Percentiles rank a stretch among this genome's conserved stretches.
These are phyloP conservation scores for Trogon surrucura DNA, from an alignment of 2,113 vertebrate species.

Conservation along the genomic window DNA sequence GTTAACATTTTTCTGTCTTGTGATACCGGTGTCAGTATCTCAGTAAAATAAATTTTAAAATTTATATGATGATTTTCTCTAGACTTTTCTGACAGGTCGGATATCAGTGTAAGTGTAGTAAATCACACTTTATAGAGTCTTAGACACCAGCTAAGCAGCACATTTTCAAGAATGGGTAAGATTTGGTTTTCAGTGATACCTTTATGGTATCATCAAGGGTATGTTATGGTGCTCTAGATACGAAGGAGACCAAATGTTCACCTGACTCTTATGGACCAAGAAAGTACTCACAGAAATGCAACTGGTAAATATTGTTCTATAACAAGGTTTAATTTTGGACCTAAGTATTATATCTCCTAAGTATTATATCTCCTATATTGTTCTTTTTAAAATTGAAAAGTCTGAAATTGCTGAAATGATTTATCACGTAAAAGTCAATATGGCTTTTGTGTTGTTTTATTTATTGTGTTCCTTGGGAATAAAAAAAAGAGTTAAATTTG, in stretches of 20 bases:
- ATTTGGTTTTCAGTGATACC: neutral
- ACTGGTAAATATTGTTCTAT: neutral
- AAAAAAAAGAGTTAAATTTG: neutral
- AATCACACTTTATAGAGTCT: neutral
- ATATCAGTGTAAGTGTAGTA: neutral
- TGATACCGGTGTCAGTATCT: neutral
- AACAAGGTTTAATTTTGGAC: neutral
- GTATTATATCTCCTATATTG: neutral
- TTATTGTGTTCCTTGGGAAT: neutral
- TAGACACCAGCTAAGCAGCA: neutral
- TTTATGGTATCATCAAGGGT: neutral
- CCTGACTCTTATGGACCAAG: neutral
- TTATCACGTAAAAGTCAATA: neutral
- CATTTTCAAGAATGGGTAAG: neutral
- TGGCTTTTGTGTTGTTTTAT: neutral
- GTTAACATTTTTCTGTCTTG: neutral
- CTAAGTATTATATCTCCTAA: neutral
- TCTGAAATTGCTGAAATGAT: neutral
- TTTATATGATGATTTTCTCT: neutral
- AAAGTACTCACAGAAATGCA: neutral
- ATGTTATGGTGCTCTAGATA: neutral
- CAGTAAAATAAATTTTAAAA: neutral
- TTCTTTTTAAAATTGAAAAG: neutral
- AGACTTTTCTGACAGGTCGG: neutral
- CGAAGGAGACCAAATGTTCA: neutral